phyloP scores from a whole-genome alignment of 2,113 vertebrate species.

The Zingel zingel region DNA sequence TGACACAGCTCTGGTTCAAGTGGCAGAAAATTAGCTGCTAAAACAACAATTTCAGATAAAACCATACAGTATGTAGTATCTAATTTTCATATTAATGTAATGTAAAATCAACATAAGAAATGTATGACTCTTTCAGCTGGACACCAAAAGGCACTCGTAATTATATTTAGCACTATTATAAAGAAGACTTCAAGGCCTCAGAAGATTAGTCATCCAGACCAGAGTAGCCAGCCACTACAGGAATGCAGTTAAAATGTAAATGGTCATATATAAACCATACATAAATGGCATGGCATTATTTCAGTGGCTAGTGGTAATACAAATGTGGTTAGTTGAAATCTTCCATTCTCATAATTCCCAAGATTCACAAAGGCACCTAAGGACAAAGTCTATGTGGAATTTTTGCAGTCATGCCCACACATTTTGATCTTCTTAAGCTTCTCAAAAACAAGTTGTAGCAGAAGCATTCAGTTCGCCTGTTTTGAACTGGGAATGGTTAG shows the following conservation, averaged over 20 bases:
- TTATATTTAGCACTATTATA: conserved; percentile 20
- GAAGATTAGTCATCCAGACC: conserved; percentile 36
- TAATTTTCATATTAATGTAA: background rate
- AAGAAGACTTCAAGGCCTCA: conserved; percentile 3
- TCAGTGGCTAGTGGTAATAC: conserved; percentile 21
- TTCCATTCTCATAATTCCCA: conserved; percentile 29
- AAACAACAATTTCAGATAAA: background rate
- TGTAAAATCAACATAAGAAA: background rate
- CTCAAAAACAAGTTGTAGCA: conserved; percentile 41
- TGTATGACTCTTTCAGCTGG: background rate
- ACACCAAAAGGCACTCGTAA: conserved; percentile 2
- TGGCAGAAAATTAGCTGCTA: background rate
- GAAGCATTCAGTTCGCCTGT: conserved; percentile 9
- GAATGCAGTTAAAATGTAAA: conserved; percentile 49
- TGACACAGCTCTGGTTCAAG: no score
- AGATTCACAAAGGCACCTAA: conserved; percentile 29
- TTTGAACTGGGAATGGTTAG: background rate
- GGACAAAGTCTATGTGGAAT: conserved; percentile 28
- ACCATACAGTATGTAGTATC: background rate
- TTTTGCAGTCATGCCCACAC: conserved; percentile 22
- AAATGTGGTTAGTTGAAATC: conserved; percentile 29
- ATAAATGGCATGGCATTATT: conserved; percentile 33
- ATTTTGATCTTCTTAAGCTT: conserved; percentile 40
- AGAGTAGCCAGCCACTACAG: conserved; percentile 1
- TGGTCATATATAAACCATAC: conserved; percentile 32